Conservation (phyloP, 2,113 vertebrate species). For the Cyprinodon brontotheroides region DNA sequence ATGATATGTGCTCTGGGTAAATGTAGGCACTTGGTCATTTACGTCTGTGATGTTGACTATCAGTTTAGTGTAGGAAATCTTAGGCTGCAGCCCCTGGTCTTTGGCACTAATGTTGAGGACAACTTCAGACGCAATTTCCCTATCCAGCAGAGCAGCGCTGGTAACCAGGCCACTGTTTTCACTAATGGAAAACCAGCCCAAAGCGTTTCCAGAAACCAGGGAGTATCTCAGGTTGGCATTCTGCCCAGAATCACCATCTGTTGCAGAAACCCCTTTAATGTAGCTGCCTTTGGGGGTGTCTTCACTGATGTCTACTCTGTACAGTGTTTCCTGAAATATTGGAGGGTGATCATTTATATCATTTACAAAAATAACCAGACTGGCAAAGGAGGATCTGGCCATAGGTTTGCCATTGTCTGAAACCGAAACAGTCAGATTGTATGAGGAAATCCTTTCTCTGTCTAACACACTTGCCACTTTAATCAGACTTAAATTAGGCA, state of each 20-base stretch:
- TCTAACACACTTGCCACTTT: slow-evolving; percentile 95
- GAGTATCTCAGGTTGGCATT: slow-evolving; percentile 96
- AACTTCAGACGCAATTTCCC: slow-evolving; percentile 88
- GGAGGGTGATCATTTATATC: slow-evolving; percentile 98
- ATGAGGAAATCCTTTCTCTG: slow-evolving; percentile 93
- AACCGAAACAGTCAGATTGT: slow-evolving; percentile 96
- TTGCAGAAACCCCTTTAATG: slow-evolving; percentile 92
- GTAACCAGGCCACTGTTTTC: slow-evolving; percentile 96
- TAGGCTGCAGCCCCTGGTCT: slow-evolving; percentile 95
- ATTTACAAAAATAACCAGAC: slow-evolving; percentile 95
- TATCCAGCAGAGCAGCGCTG: slow-evolving; percentile 83
- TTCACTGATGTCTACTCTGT: slow-evolving; percentile 91
- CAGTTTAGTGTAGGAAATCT: slow-evolving; percentile 90
- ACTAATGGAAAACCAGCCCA: slow-evolving; percentile 95
- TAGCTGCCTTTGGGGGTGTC: slow-evolving; percentile 94
- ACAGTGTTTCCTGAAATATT: slow-evolving; percentile 88
- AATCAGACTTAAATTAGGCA: slow-evolving; percentile 95
- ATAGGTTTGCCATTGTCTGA: slow-evolving; percentile 86
- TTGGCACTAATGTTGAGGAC: slow-evolving; percentile 95
- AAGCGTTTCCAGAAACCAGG: slow-evolving; percentile 91
- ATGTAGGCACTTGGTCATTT: slow-evolving; percentile 91
- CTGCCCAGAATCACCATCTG: slow-evolving; percentile 94
- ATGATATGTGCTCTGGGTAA: slow-evolving; percentile 83
- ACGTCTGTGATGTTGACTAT: slow-evolving; percentile 91
- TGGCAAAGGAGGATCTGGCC: slow-evolving; percentile 92